Evolutionary conservation across 2,797 vertebrate genomes (phyloP), one percentile per base, ranked within the genome.

Genomic region (Odontamblyopus lacepedii): DNA sequence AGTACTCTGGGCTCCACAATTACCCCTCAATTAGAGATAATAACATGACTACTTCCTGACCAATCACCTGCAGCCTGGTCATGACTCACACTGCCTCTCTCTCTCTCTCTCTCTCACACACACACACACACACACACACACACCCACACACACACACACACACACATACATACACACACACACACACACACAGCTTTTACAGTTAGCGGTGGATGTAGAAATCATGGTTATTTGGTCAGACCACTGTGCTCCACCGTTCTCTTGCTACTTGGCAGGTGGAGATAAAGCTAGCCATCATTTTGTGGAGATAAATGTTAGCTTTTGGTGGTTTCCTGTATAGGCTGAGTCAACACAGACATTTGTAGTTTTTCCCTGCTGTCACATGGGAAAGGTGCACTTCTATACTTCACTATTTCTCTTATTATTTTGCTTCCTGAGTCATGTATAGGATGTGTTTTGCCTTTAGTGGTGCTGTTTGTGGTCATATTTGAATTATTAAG

Each of bases 1-100:
- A 65, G 80, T 90, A 81, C 87, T 86, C 85, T 80, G 82, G 70
- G 78, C 84, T 76, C 88, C 63, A 83, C 88, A 91, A 91, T 92
- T 92, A 92, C 89, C 83, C 90, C 83, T 87, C 84, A 93, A 92
- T 93, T 93, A 93, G 85, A 91, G 89, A 90, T 91, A 93, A 93
- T 92, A 90, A 91, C 91, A 87, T 82, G 88, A 92, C 89, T 89
- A 91, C 91, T 92, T 92, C 91, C 92, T 92, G 90, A 88, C 92
- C 92, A 91, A 91, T 93, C 91, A 91, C 92, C 90, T 92, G 86
- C 89, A 90, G 84, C 83, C 85, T 85, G 55, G 77, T 81, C 64
- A 67, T 92, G 89, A 91, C 86, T 92, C 88, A 89, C 77, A 72
- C 76, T 77, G 80, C 63, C 59, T 78, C 74, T 81, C 67, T 67